Evolutionary conservation across 2,888 invertebrate species (phyloP), one percentile per base, ranked within the genome.

Genomic region (Brassicogethes aeneus): DNA sequence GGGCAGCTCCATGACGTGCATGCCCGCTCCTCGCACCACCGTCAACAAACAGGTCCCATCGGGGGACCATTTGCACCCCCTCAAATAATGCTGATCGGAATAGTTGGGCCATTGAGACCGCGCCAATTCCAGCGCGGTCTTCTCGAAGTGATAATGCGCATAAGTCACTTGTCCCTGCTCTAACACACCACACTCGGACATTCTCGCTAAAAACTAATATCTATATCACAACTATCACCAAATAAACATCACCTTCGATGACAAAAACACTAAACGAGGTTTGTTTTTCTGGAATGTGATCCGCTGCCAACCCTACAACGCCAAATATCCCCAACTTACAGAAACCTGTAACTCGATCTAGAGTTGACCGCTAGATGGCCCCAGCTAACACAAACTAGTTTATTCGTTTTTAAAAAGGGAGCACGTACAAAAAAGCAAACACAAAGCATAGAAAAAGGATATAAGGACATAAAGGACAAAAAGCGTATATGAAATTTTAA

Each of bases 21-120:
- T 75, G 44, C 79, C 80, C 59, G 85, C 85, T 59, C 88, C 85
- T 57, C 91, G 85, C 5, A 89, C 84, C 15, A 87, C 82, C 3
- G 88, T 80, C 15, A 95, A 66, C 34, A 94, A 72, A 60, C 92
- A 93, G 0, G 87, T 88, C 2, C 94, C 95, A 66, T 95, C 94
- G 0, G 93, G 92, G 1, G 94, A 88, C 93, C 86, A 87, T 51
- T 80, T 75, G 56, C 85, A 85, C 3, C 85, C 84, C 47, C 81
- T 77, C 15, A 85, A 72, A 58, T 82, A 86, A 48, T 80, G 80
- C 54, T 83, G 79, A 40, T 79, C 73, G n/a, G 72, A 62, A 45
- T 66, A 64, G 44, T 68, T 68, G 0, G 66, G 64, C 69, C 69
- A 69, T 40, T 66, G 65, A 13, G 64, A 64, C 39, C 69, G 59